Percentiles rank a stretch among this genome's conserved stretches.
Evolutionary conservation across 2,113 vertebrate genomes (phyloP).

Genomic region (Myodes glareolus): DNA sequence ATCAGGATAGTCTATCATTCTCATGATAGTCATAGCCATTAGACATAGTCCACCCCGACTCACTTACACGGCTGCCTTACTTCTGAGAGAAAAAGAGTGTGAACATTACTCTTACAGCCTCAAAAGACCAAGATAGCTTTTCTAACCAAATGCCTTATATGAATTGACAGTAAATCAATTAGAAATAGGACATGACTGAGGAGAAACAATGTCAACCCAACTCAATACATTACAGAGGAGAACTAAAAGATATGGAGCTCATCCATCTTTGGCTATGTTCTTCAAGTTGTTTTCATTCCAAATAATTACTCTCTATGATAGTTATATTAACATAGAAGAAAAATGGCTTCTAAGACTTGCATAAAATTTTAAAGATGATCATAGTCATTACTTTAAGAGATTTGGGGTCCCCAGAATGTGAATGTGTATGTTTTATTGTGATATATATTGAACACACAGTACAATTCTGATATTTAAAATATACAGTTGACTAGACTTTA

Average conservation of each 20-base stretch:
- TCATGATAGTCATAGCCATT: neutral
- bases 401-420: neutral
- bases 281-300: neutral
- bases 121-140: neutral
- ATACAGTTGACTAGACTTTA: neutral
- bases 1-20: neutral
- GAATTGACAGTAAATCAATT: neutral
- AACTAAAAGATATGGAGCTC: neutral
- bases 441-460: neutral
- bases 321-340: neutral
- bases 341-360: neutral
- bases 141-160: neutral
- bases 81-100: neutral
- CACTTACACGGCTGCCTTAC: neutral
- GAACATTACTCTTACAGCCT: neutral
- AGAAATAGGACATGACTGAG: neutral
- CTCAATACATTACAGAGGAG: neutral
- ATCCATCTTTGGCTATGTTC: neutral
- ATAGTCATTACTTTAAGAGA: neutral
- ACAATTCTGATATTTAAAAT: neutral
- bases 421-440: neutral
- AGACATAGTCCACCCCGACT: neutral
- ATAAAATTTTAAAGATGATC: neutral
- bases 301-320: neutral
- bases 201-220: neutral